Evolutionary conservation across 2,888 invertebrate genomes (phyloP).

Genomic region (Tetragonula carbonaria): DNA sequence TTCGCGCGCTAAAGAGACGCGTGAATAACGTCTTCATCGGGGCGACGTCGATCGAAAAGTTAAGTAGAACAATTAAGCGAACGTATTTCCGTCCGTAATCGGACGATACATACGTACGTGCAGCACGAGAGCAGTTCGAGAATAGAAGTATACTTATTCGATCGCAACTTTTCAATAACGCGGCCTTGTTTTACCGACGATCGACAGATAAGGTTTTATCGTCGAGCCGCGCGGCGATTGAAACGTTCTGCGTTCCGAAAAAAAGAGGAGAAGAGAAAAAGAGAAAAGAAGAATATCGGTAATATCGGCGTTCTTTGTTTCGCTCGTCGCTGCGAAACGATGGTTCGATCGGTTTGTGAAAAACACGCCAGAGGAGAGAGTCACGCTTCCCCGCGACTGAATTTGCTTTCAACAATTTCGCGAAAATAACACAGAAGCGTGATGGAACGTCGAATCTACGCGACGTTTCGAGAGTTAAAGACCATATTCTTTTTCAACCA

Average conservation of each 20-base stretch:
- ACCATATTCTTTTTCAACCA: conserved; percentile 22
- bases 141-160: conserved; percentile 27
- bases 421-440: conserved; percentile 33
- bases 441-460: neutral
- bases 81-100: conserved; percentile 19
- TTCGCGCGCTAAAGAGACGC: neutral
- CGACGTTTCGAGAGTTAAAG: conserved; percentile 20
- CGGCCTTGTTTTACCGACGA: conserved; percentile 53
- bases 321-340: conserved; percentile 32
- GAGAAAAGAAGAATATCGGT: conserved; percentile 2
- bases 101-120: neutral
- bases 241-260: conserved; percentile 66
- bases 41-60: conserved; percentile 10
- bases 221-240: conserved; percentile 8
- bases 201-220: conserved; percentile 48
- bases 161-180: conserved; percentile 37
- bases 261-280: neutral
- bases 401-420: conserved; percentile 47
- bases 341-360: conserved; percentile 54
- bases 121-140: neutral
- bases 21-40: conserved; percentile 3
- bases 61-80: conserved; percentile 48
- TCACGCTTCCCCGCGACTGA: neutral
- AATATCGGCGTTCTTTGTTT: conserved; percentile 46
- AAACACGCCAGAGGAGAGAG: conserved; percentile 17